A percentile compares a stretch with the other conserved stretches of the same genome.
phyloP scores from a whole-genome alignment of 2,797 vertebrate species.

The Pipistrellus pipistrellus region DNA sequence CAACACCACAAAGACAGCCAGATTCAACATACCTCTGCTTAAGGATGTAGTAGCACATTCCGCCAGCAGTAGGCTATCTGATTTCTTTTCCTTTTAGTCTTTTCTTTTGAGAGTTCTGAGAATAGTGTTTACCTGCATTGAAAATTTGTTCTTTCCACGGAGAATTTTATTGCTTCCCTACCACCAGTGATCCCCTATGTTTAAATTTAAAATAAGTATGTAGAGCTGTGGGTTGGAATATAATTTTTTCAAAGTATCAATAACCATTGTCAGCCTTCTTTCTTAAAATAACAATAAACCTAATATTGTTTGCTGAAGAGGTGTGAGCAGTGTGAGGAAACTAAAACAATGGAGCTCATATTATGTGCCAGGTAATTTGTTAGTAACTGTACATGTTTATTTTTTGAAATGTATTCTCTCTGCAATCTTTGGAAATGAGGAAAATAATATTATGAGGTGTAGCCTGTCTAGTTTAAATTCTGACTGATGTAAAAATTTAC shows the following conservation, averaged over 20 bases:
- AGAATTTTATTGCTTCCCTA: conserved; percentile 70
- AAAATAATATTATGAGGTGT: not conserved
- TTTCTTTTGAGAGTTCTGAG: conserved; percentile 72
- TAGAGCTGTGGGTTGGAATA: conserved; percentile 21
- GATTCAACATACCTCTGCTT: conserved; percentile 86
- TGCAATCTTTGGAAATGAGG: not conserved
- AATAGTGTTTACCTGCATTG: conserved; percentile 74
- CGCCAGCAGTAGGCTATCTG: conserved; percentile 79
- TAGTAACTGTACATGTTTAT: not conserved
- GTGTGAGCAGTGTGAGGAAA: not conserved
- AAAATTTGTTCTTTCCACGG: conserved; percentile 41
- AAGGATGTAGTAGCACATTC: conserved; percentile 74
- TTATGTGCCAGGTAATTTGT: not conserved
- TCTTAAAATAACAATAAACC: not conserved
- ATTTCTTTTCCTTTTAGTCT: conserved; percentile 72
- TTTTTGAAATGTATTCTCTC: conserved; percentile 2
- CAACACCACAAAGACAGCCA: conserved; percentile 83
- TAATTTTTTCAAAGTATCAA: conserved; percentile 35
- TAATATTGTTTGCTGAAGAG: not conserved
- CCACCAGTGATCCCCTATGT: conserved; percentile 21
- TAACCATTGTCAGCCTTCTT: not conserved
- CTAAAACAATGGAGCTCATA: not conserved
- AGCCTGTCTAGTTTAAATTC: not conserved
- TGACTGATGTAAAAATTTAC: not conserved
- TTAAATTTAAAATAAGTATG: not conserved